phyloP scores from a whole-genome alignment of 2,113 vertebrate genomes.

The Macroglossus sobrinus region DNA sequence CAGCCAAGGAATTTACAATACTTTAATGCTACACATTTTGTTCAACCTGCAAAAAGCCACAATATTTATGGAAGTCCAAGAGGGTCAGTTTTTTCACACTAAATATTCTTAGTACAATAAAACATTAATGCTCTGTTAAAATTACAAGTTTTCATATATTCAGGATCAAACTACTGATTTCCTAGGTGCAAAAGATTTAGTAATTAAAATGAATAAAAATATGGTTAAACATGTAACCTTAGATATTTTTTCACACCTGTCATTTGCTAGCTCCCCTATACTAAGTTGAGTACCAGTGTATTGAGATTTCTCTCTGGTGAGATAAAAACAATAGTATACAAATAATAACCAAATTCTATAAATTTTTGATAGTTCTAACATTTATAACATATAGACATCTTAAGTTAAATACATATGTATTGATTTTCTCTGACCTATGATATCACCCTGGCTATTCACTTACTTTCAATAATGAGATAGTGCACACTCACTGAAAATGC shows the following conservation, averaged over 20 bases:
- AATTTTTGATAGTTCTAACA: not conserved
- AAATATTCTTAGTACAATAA: slow-evolving; percentile 5
- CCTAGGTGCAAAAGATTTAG: not conserved
- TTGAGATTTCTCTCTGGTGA: not conserved
- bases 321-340: not conserved
- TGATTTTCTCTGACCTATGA: not conserved
- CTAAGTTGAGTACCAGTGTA: not conserved
- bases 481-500: not conserved
- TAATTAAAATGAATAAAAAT: not conserved
- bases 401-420: not conserved
- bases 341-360: not conserved
- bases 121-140: not conserved
- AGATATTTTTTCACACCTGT: not conserved
- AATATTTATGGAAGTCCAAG: slow-evolving; percentile 29
- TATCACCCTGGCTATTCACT: not conserved
- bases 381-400: not conserved
- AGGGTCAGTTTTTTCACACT: not conserved
- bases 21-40: slow-evolving; percentile 48
- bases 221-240: not conserved
- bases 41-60: slow-evolving; percentile 37
- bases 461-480: not conserved
- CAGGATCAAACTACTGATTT: not conserved
- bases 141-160: not conserved
- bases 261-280: not conserved
- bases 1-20: slow-evolving; percentile 28